Evolutionary conservation across 1,140 invertebrate species (phyloP), one percentile per base, ranked within the genome.

Genomic region (Saxidomus purpurata): DNA sequence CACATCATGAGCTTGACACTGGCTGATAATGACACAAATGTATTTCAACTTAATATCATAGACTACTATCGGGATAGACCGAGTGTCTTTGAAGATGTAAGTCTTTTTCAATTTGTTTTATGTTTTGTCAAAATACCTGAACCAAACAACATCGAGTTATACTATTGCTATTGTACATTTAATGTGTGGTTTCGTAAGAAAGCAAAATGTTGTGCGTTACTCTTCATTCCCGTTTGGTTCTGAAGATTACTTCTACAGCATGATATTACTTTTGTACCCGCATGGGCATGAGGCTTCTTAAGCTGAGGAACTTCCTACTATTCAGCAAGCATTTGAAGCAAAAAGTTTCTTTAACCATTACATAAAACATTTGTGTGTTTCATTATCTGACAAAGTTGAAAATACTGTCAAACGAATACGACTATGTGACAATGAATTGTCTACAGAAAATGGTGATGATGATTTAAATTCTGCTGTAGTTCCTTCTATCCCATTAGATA

Each of bases 171-270:
- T 74, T 15, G 38, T 15, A 17, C 38, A 40, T 47, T 47, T 36
- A 74, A 71, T 71, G 82, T 74, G 0, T 85, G 82, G 82, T 85
- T 85, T 71, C 19, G 43, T 11, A 85, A 74, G 31, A 85, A 52
- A 31, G 25, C 19, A 43, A 85, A 71, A 74, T 85, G 71, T 71
- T 69, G 83, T 90, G 1, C 63, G 87, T 28, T 87, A 81, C 52
- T 84, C 90, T 22, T 84, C 71, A 28, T 88, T 89, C 71, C 49
- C 90, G 17, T 25, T 83, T 52, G 67, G 52, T 69, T 74, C 71
- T n/a, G 90, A 92, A 22, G 90, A 92, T 71, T 89, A 91, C 67
- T 92, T 76, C 85, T 92, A 91, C 84, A 74, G 69, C 31, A 67
- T 92, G 28, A n/a, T 92, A 13, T n/a, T 92, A 25, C 55, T 91